Evolutionary conservation across 2,888 invertebrate species (phyloP), one percentile per base, ranked within the genome.

Genomic region (Mongoloraphidia duomilia): DNA sequence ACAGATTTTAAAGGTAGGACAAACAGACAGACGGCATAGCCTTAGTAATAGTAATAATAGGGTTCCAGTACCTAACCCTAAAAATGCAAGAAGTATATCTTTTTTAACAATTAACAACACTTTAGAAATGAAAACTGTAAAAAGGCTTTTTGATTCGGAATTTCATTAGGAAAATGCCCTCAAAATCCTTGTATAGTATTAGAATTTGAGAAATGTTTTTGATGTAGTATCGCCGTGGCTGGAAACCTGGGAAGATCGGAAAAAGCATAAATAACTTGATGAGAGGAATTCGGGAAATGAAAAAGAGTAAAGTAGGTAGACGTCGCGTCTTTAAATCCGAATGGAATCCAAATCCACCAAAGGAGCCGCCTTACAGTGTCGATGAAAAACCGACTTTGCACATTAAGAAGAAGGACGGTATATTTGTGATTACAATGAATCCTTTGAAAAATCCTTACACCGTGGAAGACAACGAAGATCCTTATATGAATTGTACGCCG

Each of bases 401-500:
- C 51, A 75, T 82, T 5, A 75, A 76, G 56, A 80, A 81, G 58
- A 77, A 77, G 60, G 76, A 80, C 39, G 80, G 80, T 3, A 68
- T 73, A 2, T 81, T 78, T 58, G 73, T 75, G 33, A 79, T 82
- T 54, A 79, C 79, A 58, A 75, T 83, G 59, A 76, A 80, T 49
- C 82, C 82, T 0, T 61, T 82, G 3, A 81, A 80, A 63, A 76
- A 80, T 56, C 66, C 79, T 1, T 68, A 70, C 1, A 70, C 71
- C 17, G 65, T 82, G 40, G 66, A 65, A 12, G 69, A 72, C 1
- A 75, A 76, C 53, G 80, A 81, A 56, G 76, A 80, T 60, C 82
- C 82, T 0, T 82, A 81, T 57, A 75, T 77, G 39, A 75, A 79
- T 48, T 80, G 80, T 60, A 77, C 80, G 51, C 82, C 82, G 0